Evolutionary conservation across 2,113 vertebrate genomes (phyloP).

Genomic region (Verasper variegatus): DNA sequence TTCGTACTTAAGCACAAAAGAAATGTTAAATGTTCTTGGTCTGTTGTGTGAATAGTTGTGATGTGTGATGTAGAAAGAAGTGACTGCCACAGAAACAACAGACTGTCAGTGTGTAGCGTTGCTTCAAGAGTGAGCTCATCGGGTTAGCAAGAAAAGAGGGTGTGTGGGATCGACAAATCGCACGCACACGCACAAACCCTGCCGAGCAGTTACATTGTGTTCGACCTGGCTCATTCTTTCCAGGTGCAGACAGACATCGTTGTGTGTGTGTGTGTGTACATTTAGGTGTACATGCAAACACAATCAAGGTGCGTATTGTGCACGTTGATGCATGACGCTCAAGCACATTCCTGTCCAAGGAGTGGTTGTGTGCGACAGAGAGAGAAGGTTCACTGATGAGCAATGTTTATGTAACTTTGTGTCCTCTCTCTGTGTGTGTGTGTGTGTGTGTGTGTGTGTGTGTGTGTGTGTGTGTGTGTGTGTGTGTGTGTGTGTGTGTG

Average conservation of each 20-base stretch:
- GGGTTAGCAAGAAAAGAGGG: background rate
- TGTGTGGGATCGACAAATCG: constrained; percentile 1
- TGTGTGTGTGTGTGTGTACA: background rate
- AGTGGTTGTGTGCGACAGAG: too few species aligned
- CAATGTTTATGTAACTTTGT: too few species aligned
- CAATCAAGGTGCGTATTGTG: background rate
- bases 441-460: too few species aligned
- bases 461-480: too few species aligned
- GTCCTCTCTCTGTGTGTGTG: too few species aligned
- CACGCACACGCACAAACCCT: constrained; percentile 12
- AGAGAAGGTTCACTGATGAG: too few species aligned
- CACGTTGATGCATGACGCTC: too few species aligned
- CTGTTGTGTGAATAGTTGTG: too few species aligned
- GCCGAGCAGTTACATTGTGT: constrained; percentile 43
- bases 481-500: too few species aligned
- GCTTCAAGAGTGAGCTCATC: constrained; percentile 31
- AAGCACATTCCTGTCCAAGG: too few species aligned
- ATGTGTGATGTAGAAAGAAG: background rate
- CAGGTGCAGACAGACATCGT: constrained; percentile 49
- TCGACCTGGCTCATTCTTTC: constrained; percentile 29
- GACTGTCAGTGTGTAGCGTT: constrained; percentile 1
- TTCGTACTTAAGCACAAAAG: background rate
- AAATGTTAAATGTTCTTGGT: too few species aligned
- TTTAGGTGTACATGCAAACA: background rate
- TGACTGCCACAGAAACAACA: background rate